phyloP scores from a whole-genome alignment of 1,140 invertebrate genomes.

The Polypedilum vanderplanki region DNA sequence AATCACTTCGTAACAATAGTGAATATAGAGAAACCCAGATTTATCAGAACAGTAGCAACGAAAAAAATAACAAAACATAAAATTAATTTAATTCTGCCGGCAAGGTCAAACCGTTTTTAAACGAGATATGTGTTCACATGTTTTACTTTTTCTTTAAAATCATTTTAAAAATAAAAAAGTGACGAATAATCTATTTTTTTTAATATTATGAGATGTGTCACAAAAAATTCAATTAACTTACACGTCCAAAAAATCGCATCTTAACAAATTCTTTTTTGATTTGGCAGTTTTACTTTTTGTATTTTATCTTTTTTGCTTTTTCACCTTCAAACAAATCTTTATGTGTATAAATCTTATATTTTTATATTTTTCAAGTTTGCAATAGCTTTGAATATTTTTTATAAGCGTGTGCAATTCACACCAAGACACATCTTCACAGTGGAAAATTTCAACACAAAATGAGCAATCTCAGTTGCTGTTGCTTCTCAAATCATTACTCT shows the following conservation, averaged over 20 bases:
- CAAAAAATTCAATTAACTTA: neutral
- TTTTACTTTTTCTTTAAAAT: neutral
- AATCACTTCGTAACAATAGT: neutral
- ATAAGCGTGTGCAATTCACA: neutral
- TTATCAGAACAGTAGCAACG: neutral
- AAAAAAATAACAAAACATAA: neutral
- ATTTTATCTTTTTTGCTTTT: neutral
- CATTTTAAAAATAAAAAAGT: neutral
- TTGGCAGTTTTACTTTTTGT: neutral
- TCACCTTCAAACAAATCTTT: neutral
- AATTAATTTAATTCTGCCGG: neutral
- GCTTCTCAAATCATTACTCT: neutral
- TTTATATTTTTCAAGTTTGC: neutral
- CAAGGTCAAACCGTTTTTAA: neutral
- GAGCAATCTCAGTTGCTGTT: neutral
- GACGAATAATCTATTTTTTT: neutral
- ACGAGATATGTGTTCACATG: neutral
- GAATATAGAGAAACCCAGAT: neutral
- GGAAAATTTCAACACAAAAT: constrained; percentile 23
- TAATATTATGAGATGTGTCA: neutral
- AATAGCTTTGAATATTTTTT: neutral
- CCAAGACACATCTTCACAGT: constrained; percentile 10
- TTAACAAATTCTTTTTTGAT: neutral
- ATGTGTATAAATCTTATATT: neutral
- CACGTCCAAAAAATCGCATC: constrained; percentile 12